Conservation (phyloP, 2,797 vertebrate species). For the Lates japonicus region DNA sequence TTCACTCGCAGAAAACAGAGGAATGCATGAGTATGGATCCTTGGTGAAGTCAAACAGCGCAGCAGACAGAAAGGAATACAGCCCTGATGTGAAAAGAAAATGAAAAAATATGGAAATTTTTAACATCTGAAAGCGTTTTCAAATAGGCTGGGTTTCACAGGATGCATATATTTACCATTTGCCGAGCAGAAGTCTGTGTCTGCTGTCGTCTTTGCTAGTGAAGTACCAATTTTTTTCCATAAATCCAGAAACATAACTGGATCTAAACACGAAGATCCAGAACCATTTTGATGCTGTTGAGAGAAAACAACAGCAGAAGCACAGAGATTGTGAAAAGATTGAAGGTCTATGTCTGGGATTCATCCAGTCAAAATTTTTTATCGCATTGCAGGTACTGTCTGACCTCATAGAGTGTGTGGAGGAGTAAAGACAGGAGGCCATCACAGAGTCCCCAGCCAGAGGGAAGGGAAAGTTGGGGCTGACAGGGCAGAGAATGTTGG, state of each 20-base stretch:
- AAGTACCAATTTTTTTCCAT: slow-evolving; percentile 81
- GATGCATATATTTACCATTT: slow-evolving; percentile 71
- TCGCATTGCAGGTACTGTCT: slow-evolving; percentile 22
- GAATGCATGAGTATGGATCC: slow-evolving; percentile 86
- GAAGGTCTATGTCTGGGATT: background rate
- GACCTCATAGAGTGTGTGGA: slow-evolving; percentile 87
- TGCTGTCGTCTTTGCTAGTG: slow-evolving; percentile 49
- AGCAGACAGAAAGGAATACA: slow-evolving; percentile 87
- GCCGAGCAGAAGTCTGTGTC: slow-evolving; percentile 71
- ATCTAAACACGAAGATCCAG: slow-evolving; percentile 70
- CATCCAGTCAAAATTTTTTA: background rate
- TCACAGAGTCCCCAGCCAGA: slow-evolving; percentile 90
- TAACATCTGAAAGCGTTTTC: background rate
- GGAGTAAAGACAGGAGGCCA: slow-evolving; percentile 88
- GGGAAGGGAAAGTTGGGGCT: slow-evolving; percentile 85
- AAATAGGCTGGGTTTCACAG: fast-evolving
- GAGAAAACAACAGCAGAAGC: slow-evolving; percentile 10
- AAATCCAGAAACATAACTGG: slow-evolving; percentile 83
- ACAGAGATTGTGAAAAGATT: background rate
- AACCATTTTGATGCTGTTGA: slow-evolving; percentile 76
- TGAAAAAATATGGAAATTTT: background rate
- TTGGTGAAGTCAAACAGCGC: slow-evolving; percentile 84
- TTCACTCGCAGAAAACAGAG: slow-evolving; percentile 82
- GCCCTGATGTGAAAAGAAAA: slow-evolving; percentile 79
- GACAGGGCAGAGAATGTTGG: background rate